A percentile compares a stretch with the other conserved stretches of the same genome.
Evolutionary conservation across 2,113 vertebrate genomes (phyloP).

Genomic region (Perccottus glenii): DNA sequence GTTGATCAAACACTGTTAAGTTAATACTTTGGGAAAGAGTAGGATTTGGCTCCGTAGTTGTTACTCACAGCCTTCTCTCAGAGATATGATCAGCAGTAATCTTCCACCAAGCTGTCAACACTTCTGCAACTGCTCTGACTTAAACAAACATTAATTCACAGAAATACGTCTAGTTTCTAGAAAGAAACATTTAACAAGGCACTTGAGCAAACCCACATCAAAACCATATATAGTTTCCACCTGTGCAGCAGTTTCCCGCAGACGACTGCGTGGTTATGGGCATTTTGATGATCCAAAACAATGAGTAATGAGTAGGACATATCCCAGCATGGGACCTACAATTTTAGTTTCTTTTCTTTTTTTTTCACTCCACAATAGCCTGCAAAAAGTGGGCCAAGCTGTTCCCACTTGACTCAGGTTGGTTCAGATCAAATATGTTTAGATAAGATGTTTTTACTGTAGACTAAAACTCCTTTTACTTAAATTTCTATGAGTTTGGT

Average conservation of each 20-base stretch:
- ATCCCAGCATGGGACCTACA: conserved; percentile 3
- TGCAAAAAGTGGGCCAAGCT: too few species aligned
- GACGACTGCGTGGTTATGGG: conserved; percentile 13
- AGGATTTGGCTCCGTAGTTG: conserved; percentile 8
- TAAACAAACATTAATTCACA: conserved; percentile 28
- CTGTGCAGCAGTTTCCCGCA: conserved; percentile 22
- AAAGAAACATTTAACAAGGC: conserved; percentile 44
- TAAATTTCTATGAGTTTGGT: too few species aligned
- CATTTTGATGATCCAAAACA: conserved; percentile 25
- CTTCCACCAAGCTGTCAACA: conserved; percentile 36
- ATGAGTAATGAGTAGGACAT: conserved; percentile 24
- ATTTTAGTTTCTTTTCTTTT: too few species aligned
- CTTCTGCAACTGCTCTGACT: conserved; percentile 21
- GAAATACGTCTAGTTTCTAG: conserved; percentile 34
- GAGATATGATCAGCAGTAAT: conserved; percentile 19
- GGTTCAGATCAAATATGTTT: too few species aligned
- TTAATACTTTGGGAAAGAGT: conserved; percentile 17
- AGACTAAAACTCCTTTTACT: too few species aligned
- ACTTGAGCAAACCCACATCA: conserved; percentile 21
- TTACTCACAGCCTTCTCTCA: conserved; percentile 13
- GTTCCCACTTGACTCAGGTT: too few species aligned
- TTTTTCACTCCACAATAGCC: too few species aligned
- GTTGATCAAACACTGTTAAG: neutral
- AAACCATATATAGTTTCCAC: conserved; percentile 36
- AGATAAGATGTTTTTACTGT: too few species aligned